Base-by-base conservation (phyloP, 1,140 invertebrate genomes). In the Saccostrea cuccullata region DNA sequence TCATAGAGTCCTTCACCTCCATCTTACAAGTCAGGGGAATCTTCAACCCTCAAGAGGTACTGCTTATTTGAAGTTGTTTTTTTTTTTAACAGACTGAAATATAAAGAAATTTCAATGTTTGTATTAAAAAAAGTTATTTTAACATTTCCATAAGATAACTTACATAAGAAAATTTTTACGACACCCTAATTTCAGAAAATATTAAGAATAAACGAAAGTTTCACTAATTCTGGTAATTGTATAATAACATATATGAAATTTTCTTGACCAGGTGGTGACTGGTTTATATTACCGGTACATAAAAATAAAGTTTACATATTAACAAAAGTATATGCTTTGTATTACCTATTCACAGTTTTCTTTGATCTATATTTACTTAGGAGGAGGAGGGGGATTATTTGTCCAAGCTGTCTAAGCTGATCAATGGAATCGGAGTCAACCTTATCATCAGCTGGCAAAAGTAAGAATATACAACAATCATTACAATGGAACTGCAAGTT, bases 311-410 rank as follows among this genome's bases (percentile, higher is more conserved):
- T 5, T 77, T 11, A 26, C 73, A 26, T 30, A 30, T 6, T 77
- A 36, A 26, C 15, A 26, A 23, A 8, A 11, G 36, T n/a, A 60
- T 86, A 30, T 30, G 8, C 23, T 26, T 11, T 4, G 77, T 55
- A 26, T 0, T 73, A 15, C 56, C 13, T 55, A 6, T 13, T 55
- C 0, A 77, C 9, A n/a, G 67, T 85, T 40, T 87, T 55, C 73
- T 55, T 67, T 73, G 60, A 70, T 70, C 84, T 36, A 64, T 47
- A 6, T 88, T 85, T 90, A 58, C 17, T 70, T 85, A 95, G 94
- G 95, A 95, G 91, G 95, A 96, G 87, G 96, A 96, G 89, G 93
- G 94, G 64, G 96, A 96, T 86, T 96, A 95, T 91, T 88, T 96
- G 36, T 92, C 94, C 15, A 96, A 96, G 90, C 92, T 96, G 64